Percentiles rank a stretch among this genome's conserved stretches.
These are phyloP conservation scores for Esperia sulphurella DNA, from an alignment of 2,888 invertebrate species.

Conservation along the genomic window DNA sequence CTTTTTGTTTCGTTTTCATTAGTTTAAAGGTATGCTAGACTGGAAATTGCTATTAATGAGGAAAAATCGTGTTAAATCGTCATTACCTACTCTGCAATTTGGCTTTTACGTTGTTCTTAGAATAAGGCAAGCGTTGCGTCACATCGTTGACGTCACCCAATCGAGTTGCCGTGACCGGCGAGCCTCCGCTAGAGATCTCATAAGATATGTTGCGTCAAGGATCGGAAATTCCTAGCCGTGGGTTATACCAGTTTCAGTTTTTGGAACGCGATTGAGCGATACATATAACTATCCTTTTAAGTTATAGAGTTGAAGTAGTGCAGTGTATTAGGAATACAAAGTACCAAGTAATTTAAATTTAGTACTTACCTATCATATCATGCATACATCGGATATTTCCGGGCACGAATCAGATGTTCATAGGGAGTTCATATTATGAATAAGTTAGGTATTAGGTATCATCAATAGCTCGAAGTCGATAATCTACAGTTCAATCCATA, in stretches of 20 bases:
- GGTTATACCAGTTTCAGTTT: slow-evolving; percentile 7
- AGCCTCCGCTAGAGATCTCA: slow-evolving; percentile 26
- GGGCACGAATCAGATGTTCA: too few relatives aligned
- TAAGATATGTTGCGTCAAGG: slow-evolving; percentile 20
- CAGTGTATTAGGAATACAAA: too few relatives aligned
- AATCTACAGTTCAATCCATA: too few relatives aligned
- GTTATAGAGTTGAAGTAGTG: neutral
- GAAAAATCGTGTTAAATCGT: slow-evolving; percentile 33
- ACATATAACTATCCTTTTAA: too few relatives aligned
- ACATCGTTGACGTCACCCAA: neutral
- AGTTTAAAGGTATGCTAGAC: neutral
- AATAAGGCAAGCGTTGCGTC: slow-evolving; percentile 29
- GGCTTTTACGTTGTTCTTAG: slow-evolving; percentile 43
- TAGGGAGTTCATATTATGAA: too few relatives aligned
- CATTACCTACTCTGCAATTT: neutral
- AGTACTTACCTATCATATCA: too few relatives aligned
- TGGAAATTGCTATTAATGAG: slow-evolving; percentile 35
- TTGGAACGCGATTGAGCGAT: neutral
- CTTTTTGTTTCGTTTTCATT: too few relatives aligned
- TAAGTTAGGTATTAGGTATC: too few relatives aligned
- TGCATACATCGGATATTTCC: too few relatives aligned
- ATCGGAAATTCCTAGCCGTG: slow-evolving; percentile 25
- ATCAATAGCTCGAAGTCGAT: too few relatives aligned
- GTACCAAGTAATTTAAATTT: too few relatives aligned
- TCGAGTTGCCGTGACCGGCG: slow-evolving; percentile 10